These are phyloP conservation scores for Odocoileus virginianus DNA, from an alignment of 2,113 vertebrate genomes.

Conservation along the genomic window DNA sequence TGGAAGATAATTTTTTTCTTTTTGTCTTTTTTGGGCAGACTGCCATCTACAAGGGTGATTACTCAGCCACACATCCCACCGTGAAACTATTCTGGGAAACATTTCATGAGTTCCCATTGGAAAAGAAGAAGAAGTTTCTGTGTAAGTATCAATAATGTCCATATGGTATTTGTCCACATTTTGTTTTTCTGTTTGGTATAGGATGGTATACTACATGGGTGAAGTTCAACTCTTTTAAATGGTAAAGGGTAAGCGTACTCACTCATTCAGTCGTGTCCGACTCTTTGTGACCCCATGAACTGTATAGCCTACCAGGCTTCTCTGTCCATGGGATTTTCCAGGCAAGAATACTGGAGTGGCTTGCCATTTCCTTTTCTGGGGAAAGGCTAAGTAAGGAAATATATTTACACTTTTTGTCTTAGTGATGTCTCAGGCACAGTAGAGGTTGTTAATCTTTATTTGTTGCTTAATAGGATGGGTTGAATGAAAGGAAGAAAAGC, in stretches of 20 bases:
- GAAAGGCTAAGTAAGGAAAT: neutral
- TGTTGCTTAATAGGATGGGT: neutral
- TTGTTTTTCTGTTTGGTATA: neutral
- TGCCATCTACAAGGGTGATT: slow-evolving; percentile 93
- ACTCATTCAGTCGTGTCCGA: neutral
- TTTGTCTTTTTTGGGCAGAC: slow-evolving; percentile 80
- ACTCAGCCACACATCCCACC: slow-evolving; percentile 90
- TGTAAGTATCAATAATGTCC: slow-evolving; percentile 80
- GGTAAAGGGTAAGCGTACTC: neutral
- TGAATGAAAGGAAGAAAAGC: neutral
- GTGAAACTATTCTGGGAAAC: slow-evolving; percentile 97
- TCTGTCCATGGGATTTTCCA: neutral
- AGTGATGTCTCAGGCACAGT: neutral
- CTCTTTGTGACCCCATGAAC: neutral
- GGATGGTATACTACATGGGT: neutral
- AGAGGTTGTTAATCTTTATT: neutral
- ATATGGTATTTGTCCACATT: neutral
- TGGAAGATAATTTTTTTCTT: neutral
- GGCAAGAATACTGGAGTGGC: neutral
- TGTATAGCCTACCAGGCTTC: neutral
- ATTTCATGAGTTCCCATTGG: slow-evolving; percentile 95
- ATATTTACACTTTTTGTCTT: neutral
- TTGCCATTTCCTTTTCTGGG: neutral
- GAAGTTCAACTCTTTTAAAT: neutral
- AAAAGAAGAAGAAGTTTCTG: slow-evolving; percentile 97